Evolutionary conservation across 2,797 vertebrate species (phyloP).

Genomic region (Spheniscus humboldti): DNA sequence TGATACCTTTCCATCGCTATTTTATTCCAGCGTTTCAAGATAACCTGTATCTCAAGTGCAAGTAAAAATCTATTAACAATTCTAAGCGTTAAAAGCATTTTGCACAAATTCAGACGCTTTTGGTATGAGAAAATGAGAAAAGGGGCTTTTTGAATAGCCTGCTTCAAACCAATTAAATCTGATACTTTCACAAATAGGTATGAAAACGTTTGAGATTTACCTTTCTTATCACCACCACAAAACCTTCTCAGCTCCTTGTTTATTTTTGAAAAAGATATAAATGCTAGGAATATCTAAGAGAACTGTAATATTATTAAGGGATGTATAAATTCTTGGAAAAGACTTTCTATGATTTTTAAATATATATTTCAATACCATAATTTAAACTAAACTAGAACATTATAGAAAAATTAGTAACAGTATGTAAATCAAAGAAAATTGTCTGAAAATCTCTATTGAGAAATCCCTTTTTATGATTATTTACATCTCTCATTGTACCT

Average conservation of each 20-base stretch:
- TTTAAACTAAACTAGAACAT: background rate
- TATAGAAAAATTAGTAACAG: background rate
- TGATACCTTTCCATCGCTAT: background rate
- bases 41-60: background rate
- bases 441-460: background rate
- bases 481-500: background rate
- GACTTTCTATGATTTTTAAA: background rate
- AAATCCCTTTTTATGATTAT: background rate
- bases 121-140: background rate
- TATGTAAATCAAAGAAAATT: accelerated
- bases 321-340: background rate
- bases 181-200: background rate
- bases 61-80: background rate
- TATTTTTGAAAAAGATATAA: background rate
- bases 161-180: background rate
- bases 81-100: background rate
- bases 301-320: background rate
- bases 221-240: background rate
- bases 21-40: background rate
- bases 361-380: background rate
- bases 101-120: background rate
- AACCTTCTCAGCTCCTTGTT: background rate
- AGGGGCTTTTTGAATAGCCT: background rate
- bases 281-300: too few relatives aligned
- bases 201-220: background rate